phyloP scores from a whole-genome alignment of 2,888 invertebrate genomes.

The Nymphalis polychloros region DNA sequence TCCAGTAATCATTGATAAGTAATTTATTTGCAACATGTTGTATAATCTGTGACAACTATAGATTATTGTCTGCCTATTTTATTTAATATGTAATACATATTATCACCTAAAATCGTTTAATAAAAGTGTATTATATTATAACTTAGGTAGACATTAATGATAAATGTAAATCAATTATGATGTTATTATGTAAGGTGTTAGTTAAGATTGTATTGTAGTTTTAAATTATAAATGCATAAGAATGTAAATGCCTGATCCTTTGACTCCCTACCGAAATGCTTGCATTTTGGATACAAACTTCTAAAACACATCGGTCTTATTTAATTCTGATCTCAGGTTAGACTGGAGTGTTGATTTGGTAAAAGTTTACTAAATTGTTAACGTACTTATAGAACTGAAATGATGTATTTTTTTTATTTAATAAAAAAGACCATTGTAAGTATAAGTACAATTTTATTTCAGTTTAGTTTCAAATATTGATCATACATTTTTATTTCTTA shows the following conservation, averaged over 20 bases:
- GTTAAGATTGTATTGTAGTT: constrained; percentile 65
- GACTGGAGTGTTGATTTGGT: constrained; percentile 74
- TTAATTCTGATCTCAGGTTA: constrained; percentile 73
- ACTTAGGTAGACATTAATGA: constrained; percentile 63
- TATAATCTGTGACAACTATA: constrained; percentile 47
- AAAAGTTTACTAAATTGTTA: constrained; percentile 78
- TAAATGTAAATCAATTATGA: constrained; percentile 70
- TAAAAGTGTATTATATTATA: constrained; percentile 59
- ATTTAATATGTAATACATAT: constrained; percentile 51
- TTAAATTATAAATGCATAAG: constrained; percentile 62
- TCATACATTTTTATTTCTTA: neutral
- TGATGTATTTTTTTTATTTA: constrained; percentile 79
- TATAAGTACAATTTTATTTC: constrained; percentile 38
- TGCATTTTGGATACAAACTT: constrained; percentile 45
- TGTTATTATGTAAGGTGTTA: constrained; percentile 57
- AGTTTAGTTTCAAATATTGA: neutral
- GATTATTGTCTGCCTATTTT: constrained; percentile 59
- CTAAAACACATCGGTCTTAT: constrained; percentile 43
- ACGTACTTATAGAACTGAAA: constrained; percentile 80
- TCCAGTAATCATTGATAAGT: constrained; percentile 46
- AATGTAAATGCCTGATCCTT: constrained; percentile 40
- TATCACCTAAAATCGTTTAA: constrained; percentile 55
- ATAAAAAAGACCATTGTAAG: constrained; percentile 76
- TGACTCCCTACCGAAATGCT: constrained; percentile 41
- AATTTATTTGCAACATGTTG: constrained; percentile 45